Evolutionary conservation across 2,888 invertebrate genomes (phyloP).

Genomic region (Carterocephalus palaemon): DNA sequence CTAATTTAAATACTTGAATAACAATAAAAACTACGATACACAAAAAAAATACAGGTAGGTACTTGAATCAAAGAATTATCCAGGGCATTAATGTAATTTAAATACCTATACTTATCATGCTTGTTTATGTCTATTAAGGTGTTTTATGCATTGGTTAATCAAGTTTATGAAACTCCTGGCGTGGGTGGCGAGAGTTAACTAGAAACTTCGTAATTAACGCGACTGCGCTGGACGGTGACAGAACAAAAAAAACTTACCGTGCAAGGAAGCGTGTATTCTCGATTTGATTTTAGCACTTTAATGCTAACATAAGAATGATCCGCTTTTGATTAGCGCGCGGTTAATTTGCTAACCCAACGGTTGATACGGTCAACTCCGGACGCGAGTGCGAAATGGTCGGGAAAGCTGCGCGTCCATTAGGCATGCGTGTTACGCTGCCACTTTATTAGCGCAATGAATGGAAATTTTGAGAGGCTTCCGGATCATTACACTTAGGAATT

Average conservation of each 20-base stretch:
- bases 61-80: too few species aligned
- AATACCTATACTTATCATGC: too few species aligned
- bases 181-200: too few species aligned
- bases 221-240: not conserved
- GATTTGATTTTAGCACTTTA: conserved; percentile 5
- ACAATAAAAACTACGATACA: too few species aligned
- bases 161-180: too few species aligned
- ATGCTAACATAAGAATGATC: too few species aligned
- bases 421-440: conserved; percentile 57
- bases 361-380: conserved; percentile 39
- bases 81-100: too few species aligned
- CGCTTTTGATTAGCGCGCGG: conserved; percentile 13
- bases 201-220: not conserved
- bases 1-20: too few species aligned
- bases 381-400: conserved; percentile 37
- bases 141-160: too few species aligned
- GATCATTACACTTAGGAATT: conserved; percentile 16
- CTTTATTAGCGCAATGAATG: conserved; percentile 29
- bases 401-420: conserved; percentile 37
- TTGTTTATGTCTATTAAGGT: too few species aligned
- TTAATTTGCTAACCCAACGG: conserved; percentile 27
- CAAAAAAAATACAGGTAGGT: too few species aligned
- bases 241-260: conserved; percentile 19
- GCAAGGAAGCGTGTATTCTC: not conserved
- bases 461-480: conserved; percentile 26